phyloP scores from a whole-genome alignment of 2,113 vertebrate species.

The Chaenocephalus aceratus region DNA sequence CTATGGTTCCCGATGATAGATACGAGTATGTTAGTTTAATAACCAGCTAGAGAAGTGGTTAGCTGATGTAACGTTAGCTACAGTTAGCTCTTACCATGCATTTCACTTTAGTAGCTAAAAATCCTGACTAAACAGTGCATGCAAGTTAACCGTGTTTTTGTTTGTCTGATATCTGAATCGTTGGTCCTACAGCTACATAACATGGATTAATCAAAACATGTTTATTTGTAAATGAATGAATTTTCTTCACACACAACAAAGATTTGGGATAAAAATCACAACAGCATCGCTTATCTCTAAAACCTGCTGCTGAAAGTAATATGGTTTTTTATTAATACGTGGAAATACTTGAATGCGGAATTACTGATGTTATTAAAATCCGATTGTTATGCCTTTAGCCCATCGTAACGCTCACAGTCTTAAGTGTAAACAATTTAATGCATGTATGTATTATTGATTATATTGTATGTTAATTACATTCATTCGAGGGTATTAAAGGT shows the following conservation, averaged over 20 bases:
- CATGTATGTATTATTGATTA: background rate
- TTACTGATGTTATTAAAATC: background rate
- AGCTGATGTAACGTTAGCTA: slow-evolving; percentile 24
- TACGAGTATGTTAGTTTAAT: background rate
- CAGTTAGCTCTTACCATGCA: background rate
- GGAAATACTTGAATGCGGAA: too few relatives aligned
- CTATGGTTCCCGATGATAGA: background rate
- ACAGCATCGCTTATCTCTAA: background rate
- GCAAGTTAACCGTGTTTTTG: background rate
- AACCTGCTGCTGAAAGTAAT: background rate
- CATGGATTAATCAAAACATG: background rate
- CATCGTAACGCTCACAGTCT: background rate
- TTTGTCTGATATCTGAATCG: background rate
- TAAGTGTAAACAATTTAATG: background rate
- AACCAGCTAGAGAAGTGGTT: slow-evolving; percentile 5
- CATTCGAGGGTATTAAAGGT: background rate
- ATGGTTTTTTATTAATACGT: too few relatives aligned
- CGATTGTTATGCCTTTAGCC: too few relatives aligned
- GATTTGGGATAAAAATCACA: background rate
- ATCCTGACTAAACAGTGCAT: background rate
- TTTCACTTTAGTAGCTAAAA: background rate
- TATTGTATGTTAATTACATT: background rate
- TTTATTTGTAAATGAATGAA: background rate
- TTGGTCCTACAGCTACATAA: background rate
- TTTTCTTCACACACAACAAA: background rate